Evolutionary conservation across 2,888 invertebrate genomes (phyloP).

Genomic region (Agrilus biguttatus): DNA sequence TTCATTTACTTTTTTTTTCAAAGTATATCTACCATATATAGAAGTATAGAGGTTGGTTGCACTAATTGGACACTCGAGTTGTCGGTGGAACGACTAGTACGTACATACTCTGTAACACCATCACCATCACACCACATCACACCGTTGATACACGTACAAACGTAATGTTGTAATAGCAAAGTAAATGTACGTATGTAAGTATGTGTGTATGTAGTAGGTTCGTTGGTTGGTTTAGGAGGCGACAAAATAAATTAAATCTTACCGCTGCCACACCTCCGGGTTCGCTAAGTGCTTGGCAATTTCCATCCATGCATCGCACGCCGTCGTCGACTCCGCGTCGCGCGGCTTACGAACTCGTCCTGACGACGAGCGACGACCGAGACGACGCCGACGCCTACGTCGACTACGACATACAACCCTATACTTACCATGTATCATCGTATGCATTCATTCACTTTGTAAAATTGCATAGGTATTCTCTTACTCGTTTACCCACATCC

Average conservation of each 20-base stretch:
- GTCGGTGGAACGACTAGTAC: background rate
- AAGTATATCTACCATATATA: conserved; percentile 14
- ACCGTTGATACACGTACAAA: conserved; percentile 3
- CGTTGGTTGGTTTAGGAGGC: conserved; percentile 12
- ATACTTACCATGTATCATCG: conserved; percentile 5
- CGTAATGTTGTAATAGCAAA: no score
- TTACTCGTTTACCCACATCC: conserved; percentile 14
- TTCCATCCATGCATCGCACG: conserved; percentile 16
- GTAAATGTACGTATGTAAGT: no score
- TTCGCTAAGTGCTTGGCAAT: conserved; percentile 16
- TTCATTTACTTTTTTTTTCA: conserved; percentile 9
- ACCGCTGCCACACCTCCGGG: conserved; percentile 19
- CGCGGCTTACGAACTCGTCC: conserved; percentile 11
- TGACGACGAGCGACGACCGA: background rate
- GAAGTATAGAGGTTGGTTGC: conserved; percentile 11
- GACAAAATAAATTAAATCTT: conserved; percentile 23
- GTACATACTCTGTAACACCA: conserved; percentile 7
- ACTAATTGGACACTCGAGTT: conserved; percentile 20
- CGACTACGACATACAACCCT: no score
- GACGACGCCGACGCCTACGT: conserved; percentile 1
- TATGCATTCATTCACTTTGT: conserved; percentile 7
- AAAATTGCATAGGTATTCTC: conserved; percentile 11
- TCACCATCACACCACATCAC: no score
- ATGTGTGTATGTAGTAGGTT: conserved; percentile 3
- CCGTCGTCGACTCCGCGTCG: no score